Conservation (phyloP, 2,888 invertebrate genomes). For the Geophilus truncorum region DNA sequence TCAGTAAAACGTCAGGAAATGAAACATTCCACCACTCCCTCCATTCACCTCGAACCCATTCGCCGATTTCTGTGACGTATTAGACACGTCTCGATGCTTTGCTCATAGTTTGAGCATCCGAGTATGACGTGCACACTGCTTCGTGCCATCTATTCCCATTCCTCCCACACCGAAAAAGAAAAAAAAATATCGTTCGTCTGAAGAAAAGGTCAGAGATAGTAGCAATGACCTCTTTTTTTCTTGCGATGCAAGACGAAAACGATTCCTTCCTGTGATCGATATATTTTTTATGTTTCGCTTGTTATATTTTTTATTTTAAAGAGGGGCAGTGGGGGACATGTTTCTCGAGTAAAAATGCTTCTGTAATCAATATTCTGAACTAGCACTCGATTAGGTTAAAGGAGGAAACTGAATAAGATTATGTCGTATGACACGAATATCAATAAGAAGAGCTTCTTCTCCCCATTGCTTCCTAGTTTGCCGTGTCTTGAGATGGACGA, state of each 20-base stretch:
- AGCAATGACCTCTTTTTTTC: neutral
- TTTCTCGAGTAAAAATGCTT: neutral
- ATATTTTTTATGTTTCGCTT: neutral
- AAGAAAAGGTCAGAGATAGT: slow-evolving; percentile 16
- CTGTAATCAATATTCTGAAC: slow-evolving; percentile 13
- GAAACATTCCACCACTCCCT: slow-evolving; percentile 13
- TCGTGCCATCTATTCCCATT: neutral
- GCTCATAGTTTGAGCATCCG: slow-evolving; percentile 14
- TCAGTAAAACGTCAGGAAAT: slow-evolving; percentile 18
- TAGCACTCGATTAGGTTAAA: slow-evolving; percentile 18
- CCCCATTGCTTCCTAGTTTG: neutral
- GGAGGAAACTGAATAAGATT: slow-evolving; percentile 17
- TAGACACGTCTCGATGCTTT: slow-evolving; percentile 18
- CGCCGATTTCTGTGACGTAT: slow-evolving; percentile 16
- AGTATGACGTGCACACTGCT: slow-evolving; percentile 4
- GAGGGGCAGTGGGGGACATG: neutral
- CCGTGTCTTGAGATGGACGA: too few relatives aligned
- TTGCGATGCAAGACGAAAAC: neutral
- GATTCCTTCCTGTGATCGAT: slow-evolving; percentile 8
- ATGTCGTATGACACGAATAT: slow-evolving; percentile 5
- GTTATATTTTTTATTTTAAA: neutral
- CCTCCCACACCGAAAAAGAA: neutral
- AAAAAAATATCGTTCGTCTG: neutral
- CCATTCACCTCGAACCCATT: neutral
- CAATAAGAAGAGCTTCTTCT: neutral